Base-by-base conservation (phyloP, 2,888 invertebrate species). In the Caenorhabditis panamensis region DNA sequence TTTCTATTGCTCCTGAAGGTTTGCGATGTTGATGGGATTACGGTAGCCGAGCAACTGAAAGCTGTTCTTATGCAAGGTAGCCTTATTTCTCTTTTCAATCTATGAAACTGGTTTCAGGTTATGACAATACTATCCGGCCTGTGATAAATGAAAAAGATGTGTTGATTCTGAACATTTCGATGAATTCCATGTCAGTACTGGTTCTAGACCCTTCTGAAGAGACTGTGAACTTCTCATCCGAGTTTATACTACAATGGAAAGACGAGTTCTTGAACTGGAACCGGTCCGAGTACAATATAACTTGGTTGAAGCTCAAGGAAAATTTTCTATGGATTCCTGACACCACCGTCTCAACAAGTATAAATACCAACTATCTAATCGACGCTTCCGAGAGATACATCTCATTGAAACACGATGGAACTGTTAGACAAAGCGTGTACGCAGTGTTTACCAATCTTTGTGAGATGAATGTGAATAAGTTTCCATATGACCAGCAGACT, bases 401-500 rank as follows among this genome's bases (percentile, higher is more conserved):
- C 4, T 82, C 83, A 24, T 41, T 86, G 28, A 72, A 73, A 1
- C 72, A 79, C 58, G 83, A 86, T 37, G 86, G 86, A 2, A 72
- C 62, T 0, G 79, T 86, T 0, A 22, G 82, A 3, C 64, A 75
- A 28, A 82, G 82, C 54, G 66, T 83, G 16, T 85, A 82, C 49
- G 86, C 81, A 1, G 84, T 85, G 9, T 84, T 82, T 56, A 75
- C 79, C 4, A 86, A 86, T 67, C 47, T 83, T 18, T 86, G 86
- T 61, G 79, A 82, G 41, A 86, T 86, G 85, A 79, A 85, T 71
- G 86, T 84, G 44, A 69, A 84, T 59, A 47, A 62, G 18, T 86
- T 86, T 41, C 86, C 86, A 0, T 86, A 86, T 69, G 86, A 86
- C 64, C 56, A 79, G 18, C 86, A 86, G 51, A 81, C 54, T 0